Percentiles rank a stretch among this genome's conserved stretches.
Conservation (phyloP, 2,888 invertebrate genomes). For the Aphodius sticticus region DNA sequence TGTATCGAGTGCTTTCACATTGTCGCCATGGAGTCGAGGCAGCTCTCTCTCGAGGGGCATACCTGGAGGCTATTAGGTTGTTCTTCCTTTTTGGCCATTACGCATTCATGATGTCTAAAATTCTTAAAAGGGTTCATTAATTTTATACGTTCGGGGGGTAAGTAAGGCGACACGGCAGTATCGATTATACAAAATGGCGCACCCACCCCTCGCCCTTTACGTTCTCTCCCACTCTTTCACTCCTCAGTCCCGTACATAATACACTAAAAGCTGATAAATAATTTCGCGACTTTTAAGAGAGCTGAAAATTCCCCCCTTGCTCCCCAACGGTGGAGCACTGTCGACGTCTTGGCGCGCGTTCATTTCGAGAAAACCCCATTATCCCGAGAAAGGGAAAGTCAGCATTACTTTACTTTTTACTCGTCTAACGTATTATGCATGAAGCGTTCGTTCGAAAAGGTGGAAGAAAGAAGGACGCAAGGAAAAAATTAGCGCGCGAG, state of each 20-base stretch:
- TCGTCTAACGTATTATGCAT: constrained; percentile 23
- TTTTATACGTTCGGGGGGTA: constrained; percentile 23
- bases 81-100: background rate
- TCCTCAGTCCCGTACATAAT: constrained; percentile 30
- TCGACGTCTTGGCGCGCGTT: background rate
- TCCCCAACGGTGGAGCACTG: background rate
- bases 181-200: constrained; percentile 25
- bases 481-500: background rate
- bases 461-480: background rate
- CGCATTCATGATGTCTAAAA: constrained; percentile 6
- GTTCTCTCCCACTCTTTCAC: constrained; percentile 13
- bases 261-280: constrained; percentile 39
- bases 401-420: constrained; percentile 26
- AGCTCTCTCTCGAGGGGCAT: background rate
- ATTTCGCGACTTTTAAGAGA: constrained; percentile 39
- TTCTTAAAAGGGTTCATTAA: constrained; percentile 31
- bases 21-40: background rate
- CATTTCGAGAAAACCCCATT: constrained; percentile 16
- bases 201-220: background rate
- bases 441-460: constrained; percentile 9
- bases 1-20: background rate
- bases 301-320: background rate
- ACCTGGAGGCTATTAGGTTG: background rate
- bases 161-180: constrained; percentile 13
- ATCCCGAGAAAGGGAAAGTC: constrained; percentile 20